Evolutionary conservation across 2,113 vertebrate genomes (phyloP).

Genomic region (Tapirus terrestris): DNA sequence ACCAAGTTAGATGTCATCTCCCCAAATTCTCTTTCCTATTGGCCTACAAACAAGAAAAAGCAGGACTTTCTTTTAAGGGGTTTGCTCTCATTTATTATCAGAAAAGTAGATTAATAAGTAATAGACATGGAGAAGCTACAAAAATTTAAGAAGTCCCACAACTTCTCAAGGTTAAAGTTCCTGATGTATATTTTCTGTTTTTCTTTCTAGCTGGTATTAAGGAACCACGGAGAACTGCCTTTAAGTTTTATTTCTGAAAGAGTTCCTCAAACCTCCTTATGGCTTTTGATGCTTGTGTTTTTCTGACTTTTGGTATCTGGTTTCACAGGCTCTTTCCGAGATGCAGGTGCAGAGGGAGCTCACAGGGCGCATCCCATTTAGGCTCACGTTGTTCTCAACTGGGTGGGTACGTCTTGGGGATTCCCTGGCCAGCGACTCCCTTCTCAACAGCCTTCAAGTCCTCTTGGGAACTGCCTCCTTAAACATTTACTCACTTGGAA

Average conservation of each 20-base stretch:
- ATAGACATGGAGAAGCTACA: not conserved
- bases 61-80: not conserved
- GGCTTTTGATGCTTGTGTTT: not conserved
- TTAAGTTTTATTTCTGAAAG: not conserved
- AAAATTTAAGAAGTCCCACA: not conserved
- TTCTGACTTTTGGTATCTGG: not conserved
- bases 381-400: not conserved
- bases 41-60: not conserved
- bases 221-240: not conserved
- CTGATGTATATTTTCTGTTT: not conserved
- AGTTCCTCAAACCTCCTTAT: not conserved
- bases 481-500: not conserved
- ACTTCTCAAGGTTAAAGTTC: not conserved
- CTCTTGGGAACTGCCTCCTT: not conserved
- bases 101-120: not conserved
- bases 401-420: too few species aligned
- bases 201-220: not conserved
- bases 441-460: not conserved
- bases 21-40: conserved; percentile 1
- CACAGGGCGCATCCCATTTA: not conserved
- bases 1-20: not conserved
- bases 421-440: not conserved
- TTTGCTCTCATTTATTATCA: not conserved
- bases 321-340: not conserved
- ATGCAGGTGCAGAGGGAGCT: not conserved